Conservation (phyloP, 35 echinoderm and acorn worm genomes). For the Holothuria glaberrima region DNA sequence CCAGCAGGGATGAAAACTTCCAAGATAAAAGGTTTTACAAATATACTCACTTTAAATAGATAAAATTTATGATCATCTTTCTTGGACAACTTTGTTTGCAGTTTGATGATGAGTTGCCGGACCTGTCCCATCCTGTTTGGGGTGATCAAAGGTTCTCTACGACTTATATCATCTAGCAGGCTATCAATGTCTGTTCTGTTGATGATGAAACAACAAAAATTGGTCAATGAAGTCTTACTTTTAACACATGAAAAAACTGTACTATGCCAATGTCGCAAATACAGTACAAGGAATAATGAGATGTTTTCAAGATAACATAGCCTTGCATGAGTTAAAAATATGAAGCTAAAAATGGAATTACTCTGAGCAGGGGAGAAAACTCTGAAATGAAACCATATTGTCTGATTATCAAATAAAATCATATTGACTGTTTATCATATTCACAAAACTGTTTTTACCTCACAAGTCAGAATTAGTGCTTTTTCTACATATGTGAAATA, state of each 20-base stretch:
- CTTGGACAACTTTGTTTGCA: conserved; percentile 85
- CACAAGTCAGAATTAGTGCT: no score
- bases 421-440: no score
- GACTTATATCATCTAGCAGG: conserved; percentile 84
- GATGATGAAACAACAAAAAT: neutral
- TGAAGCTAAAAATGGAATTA: no score
- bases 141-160: conserved; percentile 86
- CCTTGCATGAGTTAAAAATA: neutral
- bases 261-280: no score
- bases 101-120: conserved; percentile 88
- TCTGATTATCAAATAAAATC: no score
- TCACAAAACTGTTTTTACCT: no score
- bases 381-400: no score
- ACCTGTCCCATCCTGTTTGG: conserved; percentile 86
- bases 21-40: neutral
- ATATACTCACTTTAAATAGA: conserved; percentile 87
- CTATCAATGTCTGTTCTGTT: conserved; percentile 84
- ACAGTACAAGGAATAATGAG: no score
- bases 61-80: conserved; percentile 94
- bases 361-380: no score
- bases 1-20: neutral
- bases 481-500: no score
- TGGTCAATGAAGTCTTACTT: no score
- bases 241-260: neutral
- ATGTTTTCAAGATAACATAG: no score